Base-by-base conservation (phyloP, 2,797 vertebrate genomes). In the Falco berigora region DNA sequence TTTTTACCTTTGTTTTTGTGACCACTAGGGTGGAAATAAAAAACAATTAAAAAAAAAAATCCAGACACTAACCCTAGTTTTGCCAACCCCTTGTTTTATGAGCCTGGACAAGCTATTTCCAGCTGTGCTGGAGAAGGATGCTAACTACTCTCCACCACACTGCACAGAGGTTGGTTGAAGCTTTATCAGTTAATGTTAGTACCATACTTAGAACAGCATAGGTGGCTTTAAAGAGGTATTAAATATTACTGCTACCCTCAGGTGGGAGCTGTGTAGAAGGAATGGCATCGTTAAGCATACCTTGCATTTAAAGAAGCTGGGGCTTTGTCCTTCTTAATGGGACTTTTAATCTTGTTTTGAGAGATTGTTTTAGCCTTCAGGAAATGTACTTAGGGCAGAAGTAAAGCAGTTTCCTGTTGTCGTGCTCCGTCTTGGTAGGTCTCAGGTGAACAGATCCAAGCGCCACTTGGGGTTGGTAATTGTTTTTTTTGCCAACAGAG, bases 401-500 rank as follows among this genome's bases (percentile, higher is more conserved):
- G 24, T 7, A 18, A 11, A 22, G 61, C 64, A 28, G 8, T 8
- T 88, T 68, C 55, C 69, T 90, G 18, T 36, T 92, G 49, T 36
- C 63, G 30, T 59, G 47, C 53, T 79, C 44, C 32, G 10, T 14
- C 5, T 27, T 56, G 17, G 34, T 12, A 21, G 6, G 12, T 88
- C 74, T 81, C 38, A 25, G 62, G 58, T 69, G 46, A 74, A 46
- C 20, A 24, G 12, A 11, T 67, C 20, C 34, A 36, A 49, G 53
- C 46, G 24, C n/a, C 55, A 20, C 44, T 8, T 50, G 53, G 24
- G 8, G 10, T 53, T 77, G 9, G 11, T 44, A 63, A 88, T 52
- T 59, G 52, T 53, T n/a, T 56, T 52, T 8, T 17, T 24, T 2
- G 10, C 34, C 5, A 22, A 44, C 96, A 99, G 99, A 99, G 96